These are phyloP conservation scores for Motacilla alba DNA, from an alignment of 2,113 vertebrate species.

Conservation along the genomic window DNA sequence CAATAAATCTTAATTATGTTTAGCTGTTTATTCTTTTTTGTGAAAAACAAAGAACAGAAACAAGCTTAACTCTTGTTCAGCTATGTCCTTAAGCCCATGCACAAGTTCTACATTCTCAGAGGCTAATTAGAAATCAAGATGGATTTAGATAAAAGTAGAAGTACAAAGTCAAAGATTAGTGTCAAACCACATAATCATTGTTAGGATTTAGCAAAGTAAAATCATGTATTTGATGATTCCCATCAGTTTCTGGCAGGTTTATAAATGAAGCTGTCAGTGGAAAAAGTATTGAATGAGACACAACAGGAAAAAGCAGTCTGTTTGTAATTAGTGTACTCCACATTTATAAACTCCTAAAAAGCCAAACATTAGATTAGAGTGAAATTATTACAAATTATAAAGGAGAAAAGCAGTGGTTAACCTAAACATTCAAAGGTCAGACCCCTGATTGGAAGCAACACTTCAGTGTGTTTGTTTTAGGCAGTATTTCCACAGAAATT, in stretches of 20 bases:
- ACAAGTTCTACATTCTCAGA: background rate
- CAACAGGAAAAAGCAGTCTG: background rate
- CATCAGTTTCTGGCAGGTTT: background rate
- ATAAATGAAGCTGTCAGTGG: background rate
- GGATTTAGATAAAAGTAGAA: background rate
- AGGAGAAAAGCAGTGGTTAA: background rate
- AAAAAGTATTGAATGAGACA: background rate
- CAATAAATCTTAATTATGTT: background rate
- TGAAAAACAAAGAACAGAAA: background rate
- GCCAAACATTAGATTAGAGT: background rate
- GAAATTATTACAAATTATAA: background rate
- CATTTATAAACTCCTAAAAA: background rate
- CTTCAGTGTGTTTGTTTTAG: background rate
- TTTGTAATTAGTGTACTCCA: background rate
- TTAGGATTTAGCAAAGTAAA: background rate
- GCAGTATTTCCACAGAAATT: background rate
- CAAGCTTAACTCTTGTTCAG: background rate
- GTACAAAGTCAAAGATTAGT: background rate
- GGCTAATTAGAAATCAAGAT: background rate
- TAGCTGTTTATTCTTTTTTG: background rate
- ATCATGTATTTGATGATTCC: background rate
- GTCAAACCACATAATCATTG: background rate
- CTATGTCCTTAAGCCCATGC: background rate
- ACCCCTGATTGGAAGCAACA: background rate
- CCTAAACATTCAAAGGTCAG: background rate